Base-by-base conservation (phyloP, 2,113 vertebrate genomes). In the Notarius quadriscutis region DNA sequence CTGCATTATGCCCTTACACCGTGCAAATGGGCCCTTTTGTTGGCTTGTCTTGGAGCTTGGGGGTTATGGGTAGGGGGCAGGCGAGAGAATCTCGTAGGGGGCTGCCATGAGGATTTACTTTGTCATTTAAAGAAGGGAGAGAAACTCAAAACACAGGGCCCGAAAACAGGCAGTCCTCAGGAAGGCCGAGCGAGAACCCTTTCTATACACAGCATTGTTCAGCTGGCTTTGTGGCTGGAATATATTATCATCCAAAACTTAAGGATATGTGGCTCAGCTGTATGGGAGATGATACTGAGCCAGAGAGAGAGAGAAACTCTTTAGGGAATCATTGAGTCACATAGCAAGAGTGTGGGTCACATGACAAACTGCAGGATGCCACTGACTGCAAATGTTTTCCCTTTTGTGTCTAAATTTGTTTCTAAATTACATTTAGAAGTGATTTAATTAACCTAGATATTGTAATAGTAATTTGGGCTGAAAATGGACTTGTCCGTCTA, bases 1-100 rank as follows among this genome's bases (percentile, higher is more conserved):
- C 89, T 90, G 91, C 89, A 92, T 92, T 92, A 91, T 91, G 87
- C 83, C 86, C 88, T 90, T 88, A 90, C 91, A 92, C 90, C 83
- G 88, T 92, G 89, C 91, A 92, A 92, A 92, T 91, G 88, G 90
- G 85, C 82, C 85, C 90, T 90, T 92, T 92, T 92, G 91, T 92
- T 90, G 80, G 50, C 65, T 75, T 87, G 86, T 87, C 86, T 87
- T 81, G 85, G 78, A 86, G 86, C 88, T 88, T 82, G 69, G 88
- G 85, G 91, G 89, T 77, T 83, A 77, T 75, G 89, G 84, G 62
- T 79, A 81, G 85, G 83, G 87, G 86, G 57, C 62, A 78, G 84
- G 88, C 2, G 77, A 75, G 89, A 65, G 87, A 72, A 57, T 88
- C 83, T 84, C 27, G 6, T 77, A 81, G 83, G 90, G 88, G 86